Evolutionary conservation across 2,888 invertebrate species (phyloP).

Genomic region (Lasius fuliginosus): DNA sequence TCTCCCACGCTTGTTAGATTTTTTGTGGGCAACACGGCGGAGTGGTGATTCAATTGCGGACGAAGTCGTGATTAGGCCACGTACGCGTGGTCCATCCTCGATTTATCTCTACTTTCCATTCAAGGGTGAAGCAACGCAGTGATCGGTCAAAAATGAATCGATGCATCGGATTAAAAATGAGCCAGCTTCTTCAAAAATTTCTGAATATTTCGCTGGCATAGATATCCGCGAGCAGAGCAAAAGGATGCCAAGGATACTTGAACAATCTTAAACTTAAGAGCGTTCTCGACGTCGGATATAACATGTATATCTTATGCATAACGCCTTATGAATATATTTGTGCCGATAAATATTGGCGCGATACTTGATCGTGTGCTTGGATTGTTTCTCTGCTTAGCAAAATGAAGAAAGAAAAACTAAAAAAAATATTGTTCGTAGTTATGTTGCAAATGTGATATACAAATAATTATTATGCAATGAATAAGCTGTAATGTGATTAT

Average conservation of each 20-base stretch:
- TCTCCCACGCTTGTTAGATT: conserved; percentile 59
- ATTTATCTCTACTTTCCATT: conserved; percentile 63
- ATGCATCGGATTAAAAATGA: conserved; percentile 48
- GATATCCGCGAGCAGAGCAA: neutral
- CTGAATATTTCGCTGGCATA: neutral
- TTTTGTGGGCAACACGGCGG: conserved; percentile 48
- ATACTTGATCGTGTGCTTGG: neutral
- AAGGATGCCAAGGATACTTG: neutral
- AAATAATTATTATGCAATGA: neutral
- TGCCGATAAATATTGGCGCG: neutral
- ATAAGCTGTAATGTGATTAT: neutral
- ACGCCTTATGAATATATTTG: conserved; percentile 36
- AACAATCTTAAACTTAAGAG: conserved; percentile 12
- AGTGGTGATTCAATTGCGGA: conserved; percentile 69
- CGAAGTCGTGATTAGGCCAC: conserved; percentile 64
- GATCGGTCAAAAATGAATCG: conserved; percentile 64
- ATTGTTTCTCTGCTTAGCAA: neutral
- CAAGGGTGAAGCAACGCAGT: conserved; percentile 13
- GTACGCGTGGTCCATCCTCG: conserved; percentile 56
- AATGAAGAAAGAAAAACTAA: neutral
- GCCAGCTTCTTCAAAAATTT: conserved; percentile 23
- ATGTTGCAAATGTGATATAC: neutral
- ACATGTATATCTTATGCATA: conserved; percentile 9
- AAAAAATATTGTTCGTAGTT: neutral
- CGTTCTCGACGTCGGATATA: neutral